Conservation (phyloP, 2,888 invertebrate species). For the Villa cingulata region DNA sequence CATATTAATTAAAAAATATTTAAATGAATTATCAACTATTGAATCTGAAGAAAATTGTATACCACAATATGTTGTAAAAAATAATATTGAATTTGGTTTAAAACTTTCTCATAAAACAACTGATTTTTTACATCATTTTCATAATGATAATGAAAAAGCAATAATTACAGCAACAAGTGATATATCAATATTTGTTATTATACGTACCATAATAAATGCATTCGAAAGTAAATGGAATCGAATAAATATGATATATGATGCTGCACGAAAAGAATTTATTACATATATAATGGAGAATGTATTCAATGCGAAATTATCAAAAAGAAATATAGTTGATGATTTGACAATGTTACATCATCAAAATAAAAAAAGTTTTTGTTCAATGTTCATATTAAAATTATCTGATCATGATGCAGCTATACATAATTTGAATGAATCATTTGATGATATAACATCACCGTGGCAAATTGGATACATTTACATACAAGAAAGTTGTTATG, state of each 20-base stretch:
- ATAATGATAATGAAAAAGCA: neutral
- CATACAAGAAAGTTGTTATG: constrained; percentile 1
- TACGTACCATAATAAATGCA: neutral
- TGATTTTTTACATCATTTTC: too few species aligned
- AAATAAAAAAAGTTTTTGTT: neutral
- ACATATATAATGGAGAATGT: neutral
- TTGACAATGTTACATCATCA: neutral
- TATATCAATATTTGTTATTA: neutral
- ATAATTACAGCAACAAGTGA: neutral
- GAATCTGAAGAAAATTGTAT: neutral
- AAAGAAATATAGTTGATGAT: neutral
- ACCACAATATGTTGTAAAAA: neutral
- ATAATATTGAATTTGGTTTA: neutral
- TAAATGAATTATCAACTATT: neutral
- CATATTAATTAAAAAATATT: neutral
- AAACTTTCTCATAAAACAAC: neutral
- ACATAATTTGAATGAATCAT: neutral
- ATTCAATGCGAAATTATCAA: neutral
- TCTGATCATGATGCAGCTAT: neutral
- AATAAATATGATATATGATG: neutral
- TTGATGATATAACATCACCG: neutral
- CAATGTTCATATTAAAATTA: neutral
- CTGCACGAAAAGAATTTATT: neutral
- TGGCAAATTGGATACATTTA: neutral
- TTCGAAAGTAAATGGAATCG: too few species aligned